Percentiles rank a stretch among this genome's conserved stretches.
Evolutionary conservation across 37 sponge, comb jelly and placozoan genomes (phyloP).

Genomic region (Amphimedon queenslandica): DNA sequence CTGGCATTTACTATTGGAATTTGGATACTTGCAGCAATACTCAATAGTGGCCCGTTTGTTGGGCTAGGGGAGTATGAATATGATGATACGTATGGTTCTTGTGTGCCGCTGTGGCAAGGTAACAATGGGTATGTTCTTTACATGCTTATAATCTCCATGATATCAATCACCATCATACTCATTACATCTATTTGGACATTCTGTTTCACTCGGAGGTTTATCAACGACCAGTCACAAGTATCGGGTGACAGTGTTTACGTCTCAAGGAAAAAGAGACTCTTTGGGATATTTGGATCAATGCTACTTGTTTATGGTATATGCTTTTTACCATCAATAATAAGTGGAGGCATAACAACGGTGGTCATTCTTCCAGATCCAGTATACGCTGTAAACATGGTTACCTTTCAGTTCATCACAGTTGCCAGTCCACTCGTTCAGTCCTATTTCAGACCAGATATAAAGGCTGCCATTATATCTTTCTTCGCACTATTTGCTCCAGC

Average conservation of each 20-base stretch:
- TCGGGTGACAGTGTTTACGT: background rate
- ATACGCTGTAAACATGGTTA: slow-evolving; percentile 1
- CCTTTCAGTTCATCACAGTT: slow-evolving; percentile 19
- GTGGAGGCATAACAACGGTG: background rate
- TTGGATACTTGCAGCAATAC: slow-evolving; percentile 1
- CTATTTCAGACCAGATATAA: slow-evolving; percentile 22
- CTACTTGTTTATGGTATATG: slow-evolving; percentile 7
- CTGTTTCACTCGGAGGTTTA: slow-evolving; percentile 16
- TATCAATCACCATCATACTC: slow-evolving; percentile 18
- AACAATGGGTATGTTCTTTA: slow-evolving; percentile 12
- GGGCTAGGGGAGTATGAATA: slow-evolving; percentile 16
- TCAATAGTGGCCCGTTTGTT: slow-evolving; percentile 4
- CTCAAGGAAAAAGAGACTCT: no score
- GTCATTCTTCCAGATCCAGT: slow-evolving; percentile 7
- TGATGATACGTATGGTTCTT: background rate
- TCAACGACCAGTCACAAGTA: no score
- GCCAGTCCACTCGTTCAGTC: slow-evolving; percentile 33
- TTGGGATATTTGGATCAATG: slow-evolving; percentile 26
- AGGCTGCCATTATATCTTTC: slow-evolving; percentile 14
- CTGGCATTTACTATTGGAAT: slow-evolving; percentile 11
- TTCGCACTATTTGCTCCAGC: no score
- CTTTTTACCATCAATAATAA: slow-evolving; percentile 8
- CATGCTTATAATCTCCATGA: background rate
- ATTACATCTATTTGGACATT: slow-evolving; percentile 36
- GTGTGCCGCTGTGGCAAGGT: slow-evolving; percentile 14